Evolutionary conservation across 2,888 invertebrate species (phyloP), one percentile per base, ranked within the genome.

Genomic region (Scrobipalpa atriplicella): DNA sequence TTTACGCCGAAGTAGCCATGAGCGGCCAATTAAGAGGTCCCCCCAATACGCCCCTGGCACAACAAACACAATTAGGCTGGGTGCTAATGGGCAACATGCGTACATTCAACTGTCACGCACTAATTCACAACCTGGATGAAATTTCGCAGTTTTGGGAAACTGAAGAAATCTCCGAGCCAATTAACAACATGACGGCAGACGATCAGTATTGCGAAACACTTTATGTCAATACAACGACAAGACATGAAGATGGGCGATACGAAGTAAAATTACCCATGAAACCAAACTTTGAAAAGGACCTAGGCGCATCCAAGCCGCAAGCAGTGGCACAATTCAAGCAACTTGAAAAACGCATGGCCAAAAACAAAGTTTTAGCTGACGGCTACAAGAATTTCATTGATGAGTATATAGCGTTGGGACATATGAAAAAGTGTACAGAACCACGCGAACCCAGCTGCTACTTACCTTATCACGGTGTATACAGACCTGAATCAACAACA

Each of bases 321-420:
- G 67, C 64, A 0, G 38, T 64, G 6, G 67, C 64, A 1, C 67
- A n/a, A n/a, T n/a, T n/a, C n/a, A n/a, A 67, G 51, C 38, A 64
- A 0, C n/a, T 64, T 3, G 67, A 67, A 41, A 51, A 64, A 29
- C 18, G 38, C 3, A 0, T 67, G 10, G 7, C n/a, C 2, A 66
- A 51, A 56, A 38, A 67, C 18, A 3, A 36, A 13, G 0, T 2
- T 39, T 38, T 64, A 1, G 13, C 43, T 16, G n/a, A 19, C 16
- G 56, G 1, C 64, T 69, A 43, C 67, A 67, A 29, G 43, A 52
- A 52, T 18, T 52, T 52, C 9, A 52, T 52, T 6, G 1, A 52
- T 5, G 52, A 52, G 16, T 52, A 52, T n/a, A 2, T 21, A 2
- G 21, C 16, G 5, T 10, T 52, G 18, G 52, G 21, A 21, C 54